These are phyloP conservation scores for Brachypalpus laphriformis DNA, from an alignment of 2,888 invertebrate species.

Conservation along the genomic window DNA sequence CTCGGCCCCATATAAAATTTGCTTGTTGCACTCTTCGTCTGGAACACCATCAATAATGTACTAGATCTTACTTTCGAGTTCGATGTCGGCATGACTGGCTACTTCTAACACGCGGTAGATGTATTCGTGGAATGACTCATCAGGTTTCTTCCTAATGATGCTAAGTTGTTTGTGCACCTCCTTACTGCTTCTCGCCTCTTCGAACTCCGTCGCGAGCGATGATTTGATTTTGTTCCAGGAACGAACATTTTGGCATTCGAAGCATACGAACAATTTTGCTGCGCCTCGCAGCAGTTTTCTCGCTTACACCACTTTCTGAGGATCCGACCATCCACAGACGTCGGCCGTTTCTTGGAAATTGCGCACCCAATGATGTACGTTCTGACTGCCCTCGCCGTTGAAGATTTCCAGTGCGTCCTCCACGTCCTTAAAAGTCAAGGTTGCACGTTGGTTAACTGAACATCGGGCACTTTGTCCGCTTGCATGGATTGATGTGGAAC, in stretches of 20 bases:
- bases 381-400: conserved; percentile 18
- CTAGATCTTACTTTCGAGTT: conserved; percentile 28
- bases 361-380: conserved; percentile 6
- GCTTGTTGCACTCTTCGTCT: neutral
- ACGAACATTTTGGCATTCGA: conserved; percentile 3
- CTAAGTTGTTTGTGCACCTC: conserved; percentile 30
- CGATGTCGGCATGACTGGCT: conserved; percentile 73
- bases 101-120: conserved; percentile 67
- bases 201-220: conserved; percentile 27
- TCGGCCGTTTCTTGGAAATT: too few relatives aligned
- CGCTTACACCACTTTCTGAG: conserved; percentile 30
- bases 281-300: conserved; percentile 26
- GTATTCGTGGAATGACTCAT: conserved; percentile 29
- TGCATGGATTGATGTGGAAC: neutral
- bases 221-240: conserved; percentile 26
- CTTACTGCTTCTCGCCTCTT: conserved; percentile 12
- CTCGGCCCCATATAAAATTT: conserved; percentile 18
- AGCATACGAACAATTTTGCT: conserved; percentile 31
- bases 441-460: neutral
- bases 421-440: conserved; percentile 27
- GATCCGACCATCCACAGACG: too few relatives aligned
- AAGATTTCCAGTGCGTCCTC: too few relatives aligned
- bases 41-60: conserved; percentile 28
- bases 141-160: conserved; percentile 8
- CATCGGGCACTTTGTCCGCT: conserved; percentile 3